Percentiles rank a stretch among this genome's conserved stretches.
Conservation (phyloP, 2,113 vertebrate genomes). For the Phylloscopus whistleri region DNA sequence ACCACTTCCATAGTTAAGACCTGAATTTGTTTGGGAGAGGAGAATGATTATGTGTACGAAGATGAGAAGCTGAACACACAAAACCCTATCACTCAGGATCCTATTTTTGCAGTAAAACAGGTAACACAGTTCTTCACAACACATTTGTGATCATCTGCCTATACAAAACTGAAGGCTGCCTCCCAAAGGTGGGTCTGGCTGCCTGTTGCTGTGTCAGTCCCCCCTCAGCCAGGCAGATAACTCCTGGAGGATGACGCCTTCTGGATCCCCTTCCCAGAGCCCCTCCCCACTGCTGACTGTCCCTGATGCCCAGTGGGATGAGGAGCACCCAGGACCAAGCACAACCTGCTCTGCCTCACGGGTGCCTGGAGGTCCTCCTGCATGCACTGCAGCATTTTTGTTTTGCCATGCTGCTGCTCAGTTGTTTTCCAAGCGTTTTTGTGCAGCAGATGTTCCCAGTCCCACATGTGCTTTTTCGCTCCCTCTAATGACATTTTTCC, state of each 20-base stretch:
- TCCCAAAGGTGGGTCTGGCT: not conserved
- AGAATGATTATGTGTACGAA: not conserved
- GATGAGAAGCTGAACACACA: not conserved
- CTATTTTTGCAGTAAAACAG: not conserved
- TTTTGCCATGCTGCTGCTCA: not conserved
- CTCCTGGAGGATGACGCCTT: fast-evolving
- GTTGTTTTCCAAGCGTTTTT: slow-evolving; percentile 42
- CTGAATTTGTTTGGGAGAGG: not conserved
- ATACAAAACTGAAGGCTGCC: not conserved
- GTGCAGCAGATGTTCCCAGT: slow-evolving; percentile 69
- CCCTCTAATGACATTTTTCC: slow-evolving; percentile 68
- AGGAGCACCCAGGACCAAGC: not conserved
- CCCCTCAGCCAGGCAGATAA: fast-evolving
- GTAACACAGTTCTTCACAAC: not conserved
- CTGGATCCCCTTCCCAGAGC: not conserved
- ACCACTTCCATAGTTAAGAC: not conserved
- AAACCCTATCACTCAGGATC: not conserved
- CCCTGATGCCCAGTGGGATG: fast-evolving
- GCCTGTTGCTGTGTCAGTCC: not conserved
- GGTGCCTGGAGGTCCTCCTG: not conserved
- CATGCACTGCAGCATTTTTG: not conserved
- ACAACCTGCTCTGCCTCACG: not conserved
- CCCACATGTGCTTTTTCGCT: slow-evolving; percentile 61
- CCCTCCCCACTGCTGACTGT: fast-evolving
- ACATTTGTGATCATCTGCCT: not conserved